A percentile compares a stretch with the other conserved stretches of the same genome.
Evolutionary conservation across 2,113 vertebrate genomes (phyloP).

Genomic region (Tachycineta bicolor): DNA sequence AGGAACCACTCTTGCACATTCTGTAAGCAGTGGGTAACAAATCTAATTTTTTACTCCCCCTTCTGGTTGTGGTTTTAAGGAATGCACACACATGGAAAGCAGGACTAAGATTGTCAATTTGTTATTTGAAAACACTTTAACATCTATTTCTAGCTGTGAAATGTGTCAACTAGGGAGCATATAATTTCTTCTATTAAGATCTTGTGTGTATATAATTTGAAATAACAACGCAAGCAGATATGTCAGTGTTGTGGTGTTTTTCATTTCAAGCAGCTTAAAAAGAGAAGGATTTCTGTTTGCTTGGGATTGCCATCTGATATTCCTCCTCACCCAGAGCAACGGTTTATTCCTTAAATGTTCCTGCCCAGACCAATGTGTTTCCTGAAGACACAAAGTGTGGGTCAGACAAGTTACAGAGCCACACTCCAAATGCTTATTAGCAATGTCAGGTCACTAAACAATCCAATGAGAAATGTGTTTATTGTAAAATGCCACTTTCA

Average conservation of each 20-base stretch:
- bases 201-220: slow-evolving; percentile 60
- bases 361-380: neutral
- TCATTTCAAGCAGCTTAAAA: neutral
- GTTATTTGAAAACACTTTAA: slow-evolving; percentile 70
- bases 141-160: slow-evolving; percentile 74
- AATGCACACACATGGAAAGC: neutral
- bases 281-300: neutral
- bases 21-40: slow-evolving; percentile 28
- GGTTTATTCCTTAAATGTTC: neutral
- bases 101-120: slow-evolving; percentile 59
- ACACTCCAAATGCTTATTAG: neutral
- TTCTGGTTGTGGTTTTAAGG: slow-evolving; percentile 28
- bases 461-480: neutral
- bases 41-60: slow-evolving; percentile 23
- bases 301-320: neutral
- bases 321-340: neutral
- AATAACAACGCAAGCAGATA: slow-evolving; percentile 58
- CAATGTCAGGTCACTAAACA: neutral
- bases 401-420: neutral
- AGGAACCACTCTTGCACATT: neutral
- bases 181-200: slow-evolving; percentile 58
- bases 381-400: neutral
- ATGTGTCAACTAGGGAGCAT: slow-evolving; percentile 64
- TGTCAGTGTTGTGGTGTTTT: neutral
- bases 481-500: neutral